Base-by-base conservation (phyloP, 2,888 invertebrate species). In the Mesoligia furuncula region DNA sequence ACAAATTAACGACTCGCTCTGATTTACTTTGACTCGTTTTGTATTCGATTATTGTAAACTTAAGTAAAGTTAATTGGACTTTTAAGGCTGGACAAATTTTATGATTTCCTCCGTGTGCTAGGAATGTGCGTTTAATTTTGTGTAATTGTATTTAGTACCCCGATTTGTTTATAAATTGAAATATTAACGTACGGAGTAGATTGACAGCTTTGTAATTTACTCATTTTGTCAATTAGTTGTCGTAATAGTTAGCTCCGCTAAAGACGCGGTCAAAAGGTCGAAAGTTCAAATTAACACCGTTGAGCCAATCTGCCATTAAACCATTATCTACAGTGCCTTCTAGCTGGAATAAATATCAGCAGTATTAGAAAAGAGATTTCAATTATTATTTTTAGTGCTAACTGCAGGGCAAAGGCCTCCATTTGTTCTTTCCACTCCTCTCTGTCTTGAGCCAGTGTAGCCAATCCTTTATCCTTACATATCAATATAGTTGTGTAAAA, bases 91-190 rank as follows among this genome's bases (percentile, higher is more conserved):
- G 71, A 79, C 75, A 64, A 77, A 87, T 86, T 87, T 87, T 78
- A 86, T 80, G 79, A 75, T 77, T 87, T 87, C 88, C 86, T 87
- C 48, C 57, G 61, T 42, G 66, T 54, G n/a, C 48, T 11, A 64
- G 82, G 85, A 87, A 83, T 85, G 88, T 73, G 66, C 73, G 66
- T 79, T 73, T 70, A 86, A 73, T 75, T 67, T 85, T 66, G 67
- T 82, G 39, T 85, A 75, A 84, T 84, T 85, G 75, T 84, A 80
- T 84, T 80, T 84, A 86, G 54, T 67, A 67, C 64, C 36, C 3
- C 27, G 74, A 79, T 80, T 75, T 84, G 71, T 75, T 66, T 59
- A 62, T 73, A 80, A 85, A 77, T 77, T 51, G n/a, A 70, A 62
- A 57, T 64, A 73, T 9, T 81, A 67, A 76, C 68, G 59, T 48